Evolutionary conservation across 2,113 vertebrate genomes (phyloP), one percentile per base, ranked within the genome.

Genomic region (Vulpes ferrilata): DNA sequence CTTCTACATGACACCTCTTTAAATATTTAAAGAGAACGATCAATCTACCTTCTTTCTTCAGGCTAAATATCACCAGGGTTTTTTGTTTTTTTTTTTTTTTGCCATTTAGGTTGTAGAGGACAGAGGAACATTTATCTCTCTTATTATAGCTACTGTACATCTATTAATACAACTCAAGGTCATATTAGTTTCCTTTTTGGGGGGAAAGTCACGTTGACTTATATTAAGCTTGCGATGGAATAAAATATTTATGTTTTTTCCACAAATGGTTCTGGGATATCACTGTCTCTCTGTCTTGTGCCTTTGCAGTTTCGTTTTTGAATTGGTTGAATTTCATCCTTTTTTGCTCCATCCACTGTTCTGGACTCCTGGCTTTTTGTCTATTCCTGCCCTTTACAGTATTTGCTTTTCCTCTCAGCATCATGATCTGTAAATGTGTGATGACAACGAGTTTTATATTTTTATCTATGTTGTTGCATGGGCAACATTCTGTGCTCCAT

Each of bases 91-190:
- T 62, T 95, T 80, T 74, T 92, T 55, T 64, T 94, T 81, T 81
- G 27, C 73, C 76, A 79, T 78, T 93, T 90, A 53, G 90, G 57
- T 67, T 85, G 38, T 59, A 74, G 48, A 94, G 83, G 83, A 93
- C 78, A 94, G 80, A 94, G 17, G 90, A 53, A 82, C 78, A 95
- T 97, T 97, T 83, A 83, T 97, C 93, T 98, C 86, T 38, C 90
- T 97, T 87, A 69, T 95, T 93, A 83, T 73, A 90, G 85, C 35
- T 85, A 55, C 62, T 82, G 20, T 88, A 35, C 80, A 53, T 83
- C 94, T 98, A 96, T 96, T 97, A 93, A 97, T 97, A 94, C 6
- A 93, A 67, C 60, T 57, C 55, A 90, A 95, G 93, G n/a, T 95
- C 57, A 53, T 82, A 97, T 88, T 91, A 88, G 11, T 59, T 94